Conservation (phyloP, 2,888 invertebrate species). For the Bembecia ichneumoniformis region DNA sequence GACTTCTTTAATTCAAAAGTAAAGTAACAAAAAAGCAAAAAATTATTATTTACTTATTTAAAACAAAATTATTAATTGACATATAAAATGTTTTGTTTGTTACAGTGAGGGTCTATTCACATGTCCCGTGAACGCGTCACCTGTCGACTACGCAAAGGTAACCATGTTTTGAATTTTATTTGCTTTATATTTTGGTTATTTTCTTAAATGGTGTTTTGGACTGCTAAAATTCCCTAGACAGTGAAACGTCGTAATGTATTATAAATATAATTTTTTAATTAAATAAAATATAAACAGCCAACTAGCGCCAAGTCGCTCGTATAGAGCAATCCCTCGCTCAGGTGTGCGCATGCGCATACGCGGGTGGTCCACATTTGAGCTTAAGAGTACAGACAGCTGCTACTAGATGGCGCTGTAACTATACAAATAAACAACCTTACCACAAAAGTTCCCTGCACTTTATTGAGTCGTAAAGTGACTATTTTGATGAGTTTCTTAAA, state of each 20-base stretch:
- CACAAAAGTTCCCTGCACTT: slow-evolving; percentile 2
- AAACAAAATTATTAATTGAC: not conserved
- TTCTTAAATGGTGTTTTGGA: too few species aligned
- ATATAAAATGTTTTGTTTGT: slow-evolving; percentile 29
- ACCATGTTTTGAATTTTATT: slow-evolving; percentile 13
- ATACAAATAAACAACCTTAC: not conserved
- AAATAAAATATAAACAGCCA: not conserved
- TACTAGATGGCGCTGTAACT: slow-evolving; percentile 42
- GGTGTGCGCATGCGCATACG: slow-evolving; percentile 12
- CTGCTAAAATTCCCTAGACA: too few species aligned
- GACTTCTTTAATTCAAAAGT: too few species aligned
- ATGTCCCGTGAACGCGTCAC: slow-evolving; percentile 74
- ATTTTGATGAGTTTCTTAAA: slow-evolving; percentile 1
- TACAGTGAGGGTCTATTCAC: slow-evolving; percentile 76
- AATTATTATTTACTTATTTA: too few species aligned
- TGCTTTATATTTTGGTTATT: too few species aligned
- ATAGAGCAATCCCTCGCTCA: not conserved
- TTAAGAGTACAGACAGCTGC: slow-evolving; percentile 33
- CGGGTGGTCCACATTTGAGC: slow-evolving; percentile 29
- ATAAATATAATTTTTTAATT: too few species aligned
- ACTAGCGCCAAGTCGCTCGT: not conserved
- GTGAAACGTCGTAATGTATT: too few species aligned
- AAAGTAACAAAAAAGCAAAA: too few species aligned
- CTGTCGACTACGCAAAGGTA: slow-evolving; percentile 77
- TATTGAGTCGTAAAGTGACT: slow-evolving; percentile 4